Evolutionary conservation across 2,888 invertebrate species (phyloP).

Genomic region (Leptogaster cylindrica): DNA sequence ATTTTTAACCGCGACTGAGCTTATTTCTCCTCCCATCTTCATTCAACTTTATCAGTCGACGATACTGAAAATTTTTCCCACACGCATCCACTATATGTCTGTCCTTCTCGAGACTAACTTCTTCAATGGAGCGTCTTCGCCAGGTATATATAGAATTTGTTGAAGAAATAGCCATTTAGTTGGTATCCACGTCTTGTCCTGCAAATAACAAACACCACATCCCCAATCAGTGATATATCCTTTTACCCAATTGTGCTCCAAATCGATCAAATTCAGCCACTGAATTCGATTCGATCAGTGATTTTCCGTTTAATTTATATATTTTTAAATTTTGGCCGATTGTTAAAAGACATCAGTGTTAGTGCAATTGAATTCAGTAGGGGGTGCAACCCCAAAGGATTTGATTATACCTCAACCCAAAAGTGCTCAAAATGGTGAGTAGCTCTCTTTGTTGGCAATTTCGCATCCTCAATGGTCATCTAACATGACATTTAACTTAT

Average conservation of each 20-base stretch:
- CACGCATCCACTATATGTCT: slow-evolving; percentile 36
- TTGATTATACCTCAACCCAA: slow-evolving; percentile 13
- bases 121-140: slow-evolving; percentile 42
- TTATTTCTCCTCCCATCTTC: slow-evolving; percentile 9
- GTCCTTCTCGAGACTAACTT: slow-evolving; percentile 43
- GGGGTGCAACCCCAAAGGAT: slow-evolving; percentile 3
- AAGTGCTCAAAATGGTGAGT: slow-evolving; percentile 45
- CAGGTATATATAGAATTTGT: slow-evolving; percentile 46
- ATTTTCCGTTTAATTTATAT: slow-evolving; percentile 2
- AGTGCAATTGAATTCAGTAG: slow-evolving; percentile 5
- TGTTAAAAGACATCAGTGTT: too few species aligned
- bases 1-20: slow-evolving; percentile 18
- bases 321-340: background rate
- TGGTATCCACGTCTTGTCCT: slow-evolving; percentile 43
- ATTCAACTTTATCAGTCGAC: background rate
- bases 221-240: slow-evolving; percentile 17
- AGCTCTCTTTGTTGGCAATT: slow-evolving; percentile 2
- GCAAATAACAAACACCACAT: slow-evolving; percentile 29
- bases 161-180: slow-evolving; percentile 43
- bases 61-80: slow-evolving; percentile 33
- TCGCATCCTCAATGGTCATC: background rate
- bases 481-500: slow-evolving; percentile 28
- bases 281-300: slow-evolving; percentile 29
- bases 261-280: slow-evolving; percentile 33
- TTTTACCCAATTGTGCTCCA: background rate